phyloP scores from a whole-genome alignment of 2,888 invertebrate species.

The Metellina segmentata region DNA sequence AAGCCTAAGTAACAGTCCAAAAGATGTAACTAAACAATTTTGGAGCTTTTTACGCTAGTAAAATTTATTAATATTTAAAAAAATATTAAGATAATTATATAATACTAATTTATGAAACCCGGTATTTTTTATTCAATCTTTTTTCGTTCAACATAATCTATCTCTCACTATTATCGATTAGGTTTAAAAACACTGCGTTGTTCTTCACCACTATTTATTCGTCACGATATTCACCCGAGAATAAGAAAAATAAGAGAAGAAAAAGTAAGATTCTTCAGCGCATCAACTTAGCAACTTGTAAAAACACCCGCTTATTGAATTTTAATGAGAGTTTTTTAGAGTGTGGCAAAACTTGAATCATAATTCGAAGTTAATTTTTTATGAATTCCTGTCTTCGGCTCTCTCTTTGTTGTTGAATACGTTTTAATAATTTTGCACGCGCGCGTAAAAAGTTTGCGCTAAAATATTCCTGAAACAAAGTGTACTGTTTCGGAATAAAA shows the following conservation, averaged over 20 bases:
- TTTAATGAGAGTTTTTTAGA: slow-evolving; percentile 71
- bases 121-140: background rate
- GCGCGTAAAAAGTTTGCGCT: slow-evolving; percentile 60
- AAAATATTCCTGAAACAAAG: slow-evolving; percentile 74
- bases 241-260: slow-evolving; percentile 50
- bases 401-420: slow-evolving; percentile 63
- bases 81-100: background rate
- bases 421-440: slow-evolving; percentile 75
- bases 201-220: slow-evolving; percentile 68
- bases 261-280: slow-evolving; percentile 60
- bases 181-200: background rate
- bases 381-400: slow-evolving; percentile 71
- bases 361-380: slow-evolving; percentile 76
- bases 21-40: too few relatives aligned
- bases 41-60: too few relatives aligned
- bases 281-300: slow-evolving; percentile 59
- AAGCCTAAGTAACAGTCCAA: too few relatives aligned
- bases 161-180: background rate
- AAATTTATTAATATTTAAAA: background rate
- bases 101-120: background rate
- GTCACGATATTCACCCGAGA: slow-evolving; percentile 50
- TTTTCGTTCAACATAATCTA: background rate
- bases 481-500: slow-evolving; percentile 65
- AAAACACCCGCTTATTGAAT: slow-evolving; percentile 71
- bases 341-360: slow-evolving; percentile 70